Base-by-base conservation (phyloP, 2,113 vertebrate genomes). In the Albula glossodonta region DNA sequence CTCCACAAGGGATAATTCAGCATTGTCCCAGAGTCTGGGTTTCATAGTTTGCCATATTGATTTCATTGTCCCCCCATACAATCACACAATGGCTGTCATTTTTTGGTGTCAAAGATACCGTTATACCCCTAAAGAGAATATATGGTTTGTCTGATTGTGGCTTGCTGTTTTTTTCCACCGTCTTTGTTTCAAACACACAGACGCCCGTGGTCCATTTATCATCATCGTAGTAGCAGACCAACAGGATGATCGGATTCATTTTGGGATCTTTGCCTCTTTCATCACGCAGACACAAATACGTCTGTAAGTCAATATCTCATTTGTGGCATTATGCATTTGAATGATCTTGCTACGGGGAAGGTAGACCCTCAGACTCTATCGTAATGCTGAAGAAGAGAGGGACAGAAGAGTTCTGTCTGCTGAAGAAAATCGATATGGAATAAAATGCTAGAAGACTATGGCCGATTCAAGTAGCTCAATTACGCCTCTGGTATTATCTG, bases 231-330 rank as follows among this genome's bases (percentile, higher is more conserved):
- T 74, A 22, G 41, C 52, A 51, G 80, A 51, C 48, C 25, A 5
- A 51, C 78, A 85, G 41, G 41, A 66, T 85, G 80, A 66, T 66
- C 84, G 56, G 78, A 85, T 66, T 66, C 53, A 51, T 7, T 56
- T 51, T 85, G 22, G 57, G 77, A 80, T 63, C 53, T 31, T 80
- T 57, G 49, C 41, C 49, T 82, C 88, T 89, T 56, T 93, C 88
- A 91, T 86, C 90, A 78, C 87, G 91, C 89, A 56, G 84, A 87
- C 89, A 89, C 89, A 87, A 86, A 85, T 81, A 80, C 81, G 85
- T 92, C 89, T 86, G 52, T 78, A 10, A 91, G 93, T 95, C 94
- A 94, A 93, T 95, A 95, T 93, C 92, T 95, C 91, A 95, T 94
- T 94, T 94, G 86, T 88, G 83, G 88, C 90, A 90, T 93, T 92